A percentile compares a stretch with the other conserved stretches of the same genome.
These are phyloP conservation scores for Meteorus cinctellus DNA, from an alignment of 2,888 invertebrate genomes.

Conservation along the genomic window DNA sequence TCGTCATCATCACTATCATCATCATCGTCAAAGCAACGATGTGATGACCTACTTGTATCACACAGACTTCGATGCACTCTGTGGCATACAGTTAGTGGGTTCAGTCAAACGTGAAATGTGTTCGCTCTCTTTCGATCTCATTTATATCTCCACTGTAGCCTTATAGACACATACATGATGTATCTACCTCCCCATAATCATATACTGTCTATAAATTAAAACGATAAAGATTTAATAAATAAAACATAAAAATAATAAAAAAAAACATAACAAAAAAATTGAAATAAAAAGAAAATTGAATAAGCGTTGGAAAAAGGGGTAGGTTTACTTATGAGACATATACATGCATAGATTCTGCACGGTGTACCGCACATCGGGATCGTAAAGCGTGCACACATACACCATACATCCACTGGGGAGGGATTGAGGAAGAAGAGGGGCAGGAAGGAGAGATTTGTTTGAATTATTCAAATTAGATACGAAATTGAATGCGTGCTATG, in stretches of 20 bases:
- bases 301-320: neutral
- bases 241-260: neutral
- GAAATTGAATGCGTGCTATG: slow-evolving; percentile 73
- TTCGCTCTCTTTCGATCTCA: slow-evolving; percentile 16
- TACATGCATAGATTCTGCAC: slow-evolving; percentile 1
- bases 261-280: neutral
- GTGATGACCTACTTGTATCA: slow-evolving; percentile 24
- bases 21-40: slow-evolving; percentile 2
- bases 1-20: neutral
- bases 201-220: slow-evolving; percentile 1
- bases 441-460: slow-evolving; percentile 73
- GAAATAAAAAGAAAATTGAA: neutral
- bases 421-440: slow-evolving; percentile 65
- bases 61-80: slow-evolving; percentile 9
- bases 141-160: slow-evolving; percentile 9
- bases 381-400: slow-evolving; percentile 66
- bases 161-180: neutral
- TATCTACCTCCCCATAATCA: neutral
- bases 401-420: slow-evolving; percentile 20
- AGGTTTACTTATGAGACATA: neutral
- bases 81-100: slow-evolving; percentile 12
- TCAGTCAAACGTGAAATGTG: slow-evolving; percentile 29
- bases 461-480: slow-evolving; percentile 73
- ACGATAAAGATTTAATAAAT: slow-evolving; percentile 5
- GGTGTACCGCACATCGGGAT: slow-evolving; percentile 67